Evolutionary conservation across 2,888 invertebrate species (phyloP).

Genomic region (Hoplodrina blanda): DNA sequence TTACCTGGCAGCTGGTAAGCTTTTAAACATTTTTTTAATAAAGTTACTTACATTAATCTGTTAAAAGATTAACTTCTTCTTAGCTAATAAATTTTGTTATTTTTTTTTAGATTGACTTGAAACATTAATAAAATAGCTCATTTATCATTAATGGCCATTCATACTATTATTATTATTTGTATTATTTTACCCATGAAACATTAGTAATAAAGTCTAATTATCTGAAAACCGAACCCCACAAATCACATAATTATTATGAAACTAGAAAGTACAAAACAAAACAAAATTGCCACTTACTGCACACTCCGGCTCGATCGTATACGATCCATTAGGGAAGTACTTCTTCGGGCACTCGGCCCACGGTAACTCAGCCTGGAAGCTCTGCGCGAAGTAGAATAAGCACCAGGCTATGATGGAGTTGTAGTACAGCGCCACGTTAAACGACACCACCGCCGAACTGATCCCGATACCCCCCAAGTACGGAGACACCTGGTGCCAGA

Average conservation of each 20-base stretch:
- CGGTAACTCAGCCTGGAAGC: conserved; percentile 97
- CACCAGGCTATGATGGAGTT: conserved; percentile 99
- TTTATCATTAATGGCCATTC: too few species aligned
- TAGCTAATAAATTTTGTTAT: too few species aligned
- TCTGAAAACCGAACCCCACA: too few species aligned
- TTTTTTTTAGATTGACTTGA: too few species aligned
- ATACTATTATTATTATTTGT: too few species aligned
- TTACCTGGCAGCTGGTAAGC: neutral
- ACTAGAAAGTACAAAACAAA: neutral
- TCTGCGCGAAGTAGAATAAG: conserved; percentile 97
- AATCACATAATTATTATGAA: too few species aligned
- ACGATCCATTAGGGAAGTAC: conserved; percentile 95
- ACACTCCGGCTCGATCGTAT: conserved; percentile 95
- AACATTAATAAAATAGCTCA: too few species aligned
- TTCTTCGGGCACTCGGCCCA: conserved; percentile 98
- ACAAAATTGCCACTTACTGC: conserved; percentile 90
- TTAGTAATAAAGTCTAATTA: too few species aligned
- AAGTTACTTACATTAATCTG: too few species aligned
- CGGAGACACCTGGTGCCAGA: conserved; percentile 98
- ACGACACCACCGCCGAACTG: conserved; percentile 98
- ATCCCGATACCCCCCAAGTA: conserved; percentile 97
- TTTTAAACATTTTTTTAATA: neutral
- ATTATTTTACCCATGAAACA: too few species aligned
- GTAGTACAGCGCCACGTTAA: conserved; percentile 98
- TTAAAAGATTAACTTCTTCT: too few species aligned